These are phyloP conservation scores for Nautilus pompilius DNA, from an alignment of 1,140 invertebrate genomes.

Conservation along the genomic window DNA sequence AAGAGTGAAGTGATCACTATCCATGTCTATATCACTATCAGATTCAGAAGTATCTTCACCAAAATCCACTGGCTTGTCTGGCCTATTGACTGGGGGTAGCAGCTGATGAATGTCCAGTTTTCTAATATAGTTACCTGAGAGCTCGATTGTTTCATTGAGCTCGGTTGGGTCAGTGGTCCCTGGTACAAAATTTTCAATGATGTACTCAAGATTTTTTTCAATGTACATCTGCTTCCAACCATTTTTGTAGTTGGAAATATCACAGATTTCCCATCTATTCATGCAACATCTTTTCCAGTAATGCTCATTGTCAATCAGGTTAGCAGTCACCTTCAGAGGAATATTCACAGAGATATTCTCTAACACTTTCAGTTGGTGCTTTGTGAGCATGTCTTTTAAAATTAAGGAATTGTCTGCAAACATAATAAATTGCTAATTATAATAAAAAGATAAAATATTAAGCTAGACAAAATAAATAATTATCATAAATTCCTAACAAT, in stretches of 20 bases:
- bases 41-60: conserved; percentile 45
- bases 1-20: conserved; percentile 57
- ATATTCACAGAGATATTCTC: conserved; percentile 47
- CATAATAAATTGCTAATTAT: too few species aligned
- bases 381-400: conserved; percentile 42
- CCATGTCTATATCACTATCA: conserved; percentile 46
- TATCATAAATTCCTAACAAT: too few species aligned
- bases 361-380: conserved; percentile 48
- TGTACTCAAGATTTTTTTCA: conserved; percentile 53
- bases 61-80: conserved; percentile 48
- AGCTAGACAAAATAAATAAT: neutral
- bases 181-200: conserved; percentile 55
- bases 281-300: conserved; percentile 56
- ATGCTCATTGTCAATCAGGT: conserved; percentile 50
- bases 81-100: conserved; percentile 53
- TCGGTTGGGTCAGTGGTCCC: conserved; percentile 47
- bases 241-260: conserved; percentile 45
- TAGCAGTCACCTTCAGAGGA: conserved; percentile 53
- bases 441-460: neutral
- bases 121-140: conserved; percentile 49
- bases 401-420: conserved; percentile 52
- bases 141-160: conserved; percentile 43
- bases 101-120: conserved; percentile 50
- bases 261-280: conserved; percentile 52
- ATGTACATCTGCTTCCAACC: conserved; percentile 56